These are phyloP conservation scores for Pygathrix nemaeus DNA, from an alignment of 2,113 vertebrate genomes.

Conservation along the genomic window DNA sequence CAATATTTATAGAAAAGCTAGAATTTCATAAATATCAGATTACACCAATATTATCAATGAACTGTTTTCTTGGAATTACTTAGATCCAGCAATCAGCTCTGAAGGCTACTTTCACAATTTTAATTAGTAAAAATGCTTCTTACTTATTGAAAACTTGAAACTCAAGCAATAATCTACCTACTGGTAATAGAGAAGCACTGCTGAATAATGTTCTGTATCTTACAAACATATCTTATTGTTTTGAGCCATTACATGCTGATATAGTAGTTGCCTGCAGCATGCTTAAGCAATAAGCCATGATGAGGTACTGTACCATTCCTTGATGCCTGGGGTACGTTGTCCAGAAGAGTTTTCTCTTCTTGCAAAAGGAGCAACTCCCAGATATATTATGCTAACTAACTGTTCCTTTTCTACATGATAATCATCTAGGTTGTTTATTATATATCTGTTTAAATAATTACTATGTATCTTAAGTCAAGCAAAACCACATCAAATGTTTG, in stretches of 20 bases:
- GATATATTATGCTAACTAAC: background rate
- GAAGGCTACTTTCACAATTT: constrained; percentile 18
- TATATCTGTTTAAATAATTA: constrained; percentile 2
- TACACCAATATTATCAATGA: background rate
- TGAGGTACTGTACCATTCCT: background rate
- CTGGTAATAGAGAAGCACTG: background rate
- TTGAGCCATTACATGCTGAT: constrained; percentile 38
- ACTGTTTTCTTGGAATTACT: background rate
- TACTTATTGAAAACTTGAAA: constrained; percentile 22
- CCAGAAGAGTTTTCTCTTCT: constrained; percentile 17
- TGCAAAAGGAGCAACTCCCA: background rate
- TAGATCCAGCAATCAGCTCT: background rate
- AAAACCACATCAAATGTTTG: constrained; percentile 50
- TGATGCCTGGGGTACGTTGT: background rate
- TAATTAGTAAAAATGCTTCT: constrained; percentile 31
- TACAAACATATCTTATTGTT: constrained; percentile 10
- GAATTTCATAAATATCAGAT: constrained; percentile 3
- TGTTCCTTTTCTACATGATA: background rate
- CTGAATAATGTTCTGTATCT: constrained; percentile 41
- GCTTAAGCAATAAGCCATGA: constrained; percentile 17
- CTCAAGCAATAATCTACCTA: background rate
- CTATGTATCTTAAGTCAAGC: background rate
- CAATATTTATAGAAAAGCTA: background rate
- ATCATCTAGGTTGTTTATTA: constrained; percentile 12
- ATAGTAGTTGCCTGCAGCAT: background rate